These are phyloP conservation scores for Drosophila sturtevanti DNA, from an alignment of 1,140 invertebrate species.

Conservation along the genomic window DNA sequence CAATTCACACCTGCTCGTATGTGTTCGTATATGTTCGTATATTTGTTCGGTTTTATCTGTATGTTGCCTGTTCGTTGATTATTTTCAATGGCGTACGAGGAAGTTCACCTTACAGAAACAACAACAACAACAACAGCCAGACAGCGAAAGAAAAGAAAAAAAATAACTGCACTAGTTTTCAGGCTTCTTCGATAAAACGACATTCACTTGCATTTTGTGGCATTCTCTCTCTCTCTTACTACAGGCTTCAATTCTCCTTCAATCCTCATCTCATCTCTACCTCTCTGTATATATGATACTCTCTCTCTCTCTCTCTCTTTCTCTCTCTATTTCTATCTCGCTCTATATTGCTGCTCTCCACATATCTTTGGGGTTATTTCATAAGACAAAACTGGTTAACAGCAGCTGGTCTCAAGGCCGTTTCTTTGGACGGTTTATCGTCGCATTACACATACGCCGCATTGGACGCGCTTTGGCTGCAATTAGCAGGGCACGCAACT, in stretches of 20 bases:
- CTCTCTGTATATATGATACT: background rate
- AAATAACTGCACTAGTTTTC: conserved; percentile 40
- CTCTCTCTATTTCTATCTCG: conserved; percentile 5
- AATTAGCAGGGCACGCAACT: conserved; percentile 73
- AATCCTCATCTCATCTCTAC: background rate
- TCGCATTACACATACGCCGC: conserved; percentile 74
- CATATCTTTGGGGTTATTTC: conserved; percentile 47
- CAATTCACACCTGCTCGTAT: conserved; percentile 60
- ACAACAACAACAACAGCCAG: no score
- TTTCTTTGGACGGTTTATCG: no score
- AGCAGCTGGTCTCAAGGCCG: conserved; percentile 75
- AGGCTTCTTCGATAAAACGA: conserved; percentile 23
- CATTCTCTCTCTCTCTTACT: background rate
- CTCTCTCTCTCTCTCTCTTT: conserved; percentile 14
- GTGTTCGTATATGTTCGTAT: no score
- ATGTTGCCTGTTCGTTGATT: conserved; percentile 6
- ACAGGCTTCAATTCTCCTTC: background rate
- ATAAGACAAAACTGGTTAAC: conserved; percentile 74
- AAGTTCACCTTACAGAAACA: conserved; percentile 49
- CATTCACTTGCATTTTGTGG: conserved; percentile 63
- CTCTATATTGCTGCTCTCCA: conserved; percentile 16
- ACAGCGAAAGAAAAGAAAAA: background rate
- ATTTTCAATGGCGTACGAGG: conserved; percentile 72
- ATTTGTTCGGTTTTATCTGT: background rate
- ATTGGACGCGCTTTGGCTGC: conserved; percentile 59